phyloP scores from a whole-genome alignment of 2,888 invertebrate genomes.

The Lasioglossum calceatum region DNA sequence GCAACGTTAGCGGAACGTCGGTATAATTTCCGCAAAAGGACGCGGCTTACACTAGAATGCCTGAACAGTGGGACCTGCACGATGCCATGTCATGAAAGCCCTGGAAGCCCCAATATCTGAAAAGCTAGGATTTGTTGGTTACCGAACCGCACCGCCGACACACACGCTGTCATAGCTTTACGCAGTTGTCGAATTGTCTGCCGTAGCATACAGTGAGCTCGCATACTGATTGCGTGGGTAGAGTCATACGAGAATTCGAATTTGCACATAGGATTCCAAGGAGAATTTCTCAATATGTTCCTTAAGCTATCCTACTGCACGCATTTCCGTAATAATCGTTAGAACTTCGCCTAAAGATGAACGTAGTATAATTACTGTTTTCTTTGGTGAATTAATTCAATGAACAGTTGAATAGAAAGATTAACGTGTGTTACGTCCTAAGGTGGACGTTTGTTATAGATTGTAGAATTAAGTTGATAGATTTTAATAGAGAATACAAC shows the following conservation, averaged over 20 bases:
- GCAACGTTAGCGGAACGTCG: background rate
- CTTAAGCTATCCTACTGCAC: too few species aligned
- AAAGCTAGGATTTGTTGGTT: constrained; percentile 10
- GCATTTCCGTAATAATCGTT: too few species aligned
- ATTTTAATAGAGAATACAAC: too few species aligned
- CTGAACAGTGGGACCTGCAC: background rate
- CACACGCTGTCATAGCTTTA: background rate
- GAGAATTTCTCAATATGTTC: too few species aligned
- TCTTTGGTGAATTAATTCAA: background rate
- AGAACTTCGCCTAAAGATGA: too few species aligned
- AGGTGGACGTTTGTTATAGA: too few species aligned
- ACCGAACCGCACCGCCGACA: background rate
- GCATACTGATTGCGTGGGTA: background rate
- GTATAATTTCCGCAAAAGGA: background rate
- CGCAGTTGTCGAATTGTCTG: background rate
- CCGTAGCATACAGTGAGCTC: background rate
- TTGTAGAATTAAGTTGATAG: too few species aligned
- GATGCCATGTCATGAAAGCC: background rate
- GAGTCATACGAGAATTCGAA: background rate
- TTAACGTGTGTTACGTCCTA: too few species aligned
- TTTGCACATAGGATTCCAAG: background rate
- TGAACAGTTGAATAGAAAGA: too few species aligned
- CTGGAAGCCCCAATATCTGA: background rate
- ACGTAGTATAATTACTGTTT: background rate
- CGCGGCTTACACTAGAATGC: background rate